Base-by-base conservation (phyloP, 2,888 invertebrate genomes). In the Cordilura impudica region DNA sequence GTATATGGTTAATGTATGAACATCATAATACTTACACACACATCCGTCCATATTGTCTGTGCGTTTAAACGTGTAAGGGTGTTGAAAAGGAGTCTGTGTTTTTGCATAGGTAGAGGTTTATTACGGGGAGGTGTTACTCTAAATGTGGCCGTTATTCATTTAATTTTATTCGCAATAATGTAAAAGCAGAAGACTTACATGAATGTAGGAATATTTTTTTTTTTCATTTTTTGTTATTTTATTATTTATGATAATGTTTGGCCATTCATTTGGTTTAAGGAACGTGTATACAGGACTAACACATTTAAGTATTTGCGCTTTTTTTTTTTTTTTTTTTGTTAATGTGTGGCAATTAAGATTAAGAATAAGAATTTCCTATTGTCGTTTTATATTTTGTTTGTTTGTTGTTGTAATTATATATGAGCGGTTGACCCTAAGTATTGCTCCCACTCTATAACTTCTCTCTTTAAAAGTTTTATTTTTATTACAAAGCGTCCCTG, bases 271-370 rank as follows among this genome's bases (percentile, higher is more conserved):
- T 86, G 86, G 86, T 87, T 88, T 87, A 88, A 29, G 14, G 16
- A 21, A 31, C 26, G n/a, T 16, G 1, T 31, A 14, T 31, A 19
- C 3, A 39, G 4, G 6, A 26, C 47, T 18, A 4, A 49, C 14
- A 49, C 18, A 21, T 12, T 4, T 39, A 39, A 14, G 4, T 14
- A 16, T 47, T 16, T 29, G 31, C 12, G n/a, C 12, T 21, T 12
- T 43, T 43, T 35, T 29, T 7, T 21, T 16, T n/a, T 29, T 56
- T 4, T 26, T 58, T 86, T 86, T 86, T 87, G 86, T 85, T 88
- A 88, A 88, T 88, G 89, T 88, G 88, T 84, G 84, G 84, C 88
- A 88, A 87, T 88, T 88, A 88, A 88, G 88, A 88, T 88, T 88
- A 88, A 87, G 86, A 86, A 84, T 84, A 87, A 84, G 85, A 83